A percentile compares a stretch with the other conserved stretches of the same genome.
Conservation (phyloP, 2,888 invertebrate genomes). For the Pristionchus exspectatus region DNA sequence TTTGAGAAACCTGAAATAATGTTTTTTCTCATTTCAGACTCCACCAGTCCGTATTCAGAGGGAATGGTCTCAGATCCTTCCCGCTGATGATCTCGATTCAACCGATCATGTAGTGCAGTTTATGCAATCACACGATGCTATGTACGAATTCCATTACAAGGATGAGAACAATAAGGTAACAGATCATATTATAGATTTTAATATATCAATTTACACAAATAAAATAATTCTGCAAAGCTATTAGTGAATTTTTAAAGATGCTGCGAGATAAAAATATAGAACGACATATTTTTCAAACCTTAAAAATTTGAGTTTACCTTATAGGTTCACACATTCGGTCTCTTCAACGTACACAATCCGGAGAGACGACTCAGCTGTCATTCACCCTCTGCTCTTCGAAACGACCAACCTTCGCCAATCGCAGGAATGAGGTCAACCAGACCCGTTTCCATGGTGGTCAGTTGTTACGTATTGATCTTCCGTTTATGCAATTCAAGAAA, state of each 20-base stretch:
- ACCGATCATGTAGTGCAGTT: constrained; percentile 84
- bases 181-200: neutral
- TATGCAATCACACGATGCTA: constrained; percentile 90
- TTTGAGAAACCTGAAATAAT: neutral
- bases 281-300: neutral
- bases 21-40: neutral
- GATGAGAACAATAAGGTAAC: constrained; percentile 84
- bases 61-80: constrained; percentile 46
- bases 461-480: neutral
- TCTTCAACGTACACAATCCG: constrained; percentile 62
- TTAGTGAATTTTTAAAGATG: too few relatives aligned
- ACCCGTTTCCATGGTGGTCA: constrained; percentile 54
- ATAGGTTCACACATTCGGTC: constrained; percentile 60
- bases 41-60: neutral
- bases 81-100: constrained; percentile 81
- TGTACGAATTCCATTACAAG: constrained; percentile 93
- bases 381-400: neutral
- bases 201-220: too few relatives aligned
- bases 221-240: too few relatives aligned
- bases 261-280: neutral
- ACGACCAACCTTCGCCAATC: constrained; percentile 14
- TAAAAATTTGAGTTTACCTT: neutral
- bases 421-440: neutral
- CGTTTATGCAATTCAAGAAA: neutral
- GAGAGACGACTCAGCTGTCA: constrained; percentile 61